A percentile compares a stretch with the other conserved stretches of the same genome.
Conservation (phyloP, 2,113 vertebrate genomes). For the Bos indicus region DNA sequence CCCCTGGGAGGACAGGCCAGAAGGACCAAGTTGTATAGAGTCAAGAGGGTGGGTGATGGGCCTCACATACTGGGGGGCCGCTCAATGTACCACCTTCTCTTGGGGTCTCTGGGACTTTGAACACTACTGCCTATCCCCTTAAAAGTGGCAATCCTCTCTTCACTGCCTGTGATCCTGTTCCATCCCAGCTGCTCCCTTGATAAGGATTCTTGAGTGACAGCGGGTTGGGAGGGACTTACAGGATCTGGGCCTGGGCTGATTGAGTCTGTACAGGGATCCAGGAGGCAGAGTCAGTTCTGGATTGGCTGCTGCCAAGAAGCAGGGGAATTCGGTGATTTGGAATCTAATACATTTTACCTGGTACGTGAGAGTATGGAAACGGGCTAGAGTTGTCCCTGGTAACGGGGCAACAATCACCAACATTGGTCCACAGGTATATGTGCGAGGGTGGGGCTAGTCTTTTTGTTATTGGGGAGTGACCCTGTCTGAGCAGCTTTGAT, state of each 20-base stretch:
- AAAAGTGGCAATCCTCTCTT: neutral
- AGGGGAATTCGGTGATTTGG: neutral
- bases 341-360: neutral
- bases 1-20: too few relatives aligned
- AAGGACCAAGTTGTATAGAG: neutral
- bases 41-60: too few relatives aligned
- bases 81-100: neutral
- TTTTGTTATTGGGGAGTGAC: neutral
- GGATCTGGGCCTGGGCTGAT: neutral
- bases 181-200: neutral
- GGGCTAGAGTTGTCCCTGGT: neutral
- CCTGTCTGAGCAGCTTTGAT: neutral
- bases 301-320: neutral
- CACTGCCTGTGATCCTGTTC: neutral
- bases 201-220: neutral
- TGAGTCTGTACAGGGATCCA: neutral
- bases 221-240: neutral
- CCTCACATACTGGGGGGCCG: fast-evolving
- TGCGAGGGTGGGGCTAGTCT: neutral
- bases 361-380: neutral
- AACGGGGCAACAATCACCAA: neutral
- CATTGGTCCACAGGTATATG: neutral
- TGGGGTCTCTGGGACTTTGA: neutral
- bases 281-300: neutral
- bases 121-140: neutral